Evolutionary conservation across 2,888 invertebrate genomes (phyloP), one percentile per base, ranked within the genome.

Genomic region (Isotomurus palustris): DNA sequence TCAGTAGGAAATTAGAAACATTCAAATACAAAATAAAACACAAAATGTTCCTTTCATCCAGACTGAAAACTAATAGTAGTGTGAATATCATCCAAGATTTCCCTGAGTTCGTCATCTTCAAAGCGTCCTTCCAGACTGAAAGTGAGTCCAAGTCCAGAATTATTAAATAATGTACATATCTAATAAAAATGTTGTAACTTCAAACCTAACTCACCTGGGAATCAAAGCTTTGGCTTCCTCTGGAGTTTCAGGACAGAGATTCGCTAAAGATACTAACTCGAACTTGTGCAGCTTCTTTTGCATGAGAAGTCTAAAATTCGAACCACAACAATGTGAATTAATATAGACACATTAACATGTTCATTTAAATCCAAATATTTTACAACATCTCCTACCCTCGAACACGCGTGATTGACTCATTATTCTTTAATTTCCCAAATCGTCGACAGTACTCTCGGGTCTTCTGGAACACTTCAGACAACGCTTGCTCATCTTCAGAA

Each of bases 191-290:
- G 35, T 27, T n/a, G 14, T 32, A 45, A 24, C 22, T 5, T 10
- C 10, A 21, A 27, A n/a, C 19, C 4, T 36, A 24, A 47, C 49
- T 62, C 67, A 76, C 76, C 80, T 95, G 58, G 96, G 97, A 74
- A 99, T 94, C 12, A 97, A 79, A 19, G 96, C 90, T 78, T 97
- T 97, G 0, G 97, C 96, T 79, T 99, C 99, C 74, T 99, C 97
- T 0, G 96, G 89, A 38, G 91, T 94, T 78, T 97, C 97, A 0
- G 99, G 99, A 73, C 97, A 97, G n/a, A 99, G 79, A 78, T 99
- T 99, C 1, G 96, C 96, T 68, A 99, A 80, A 14, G 95, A 92
- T 1, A 97, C 97, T 57, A 99, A 80, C 77, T 99, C 99, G 79
- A 96, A 99, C 78, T 97, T 97, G 77, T 99, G 99, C 14, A 95